phyloP scores from a whole-genome alignment of 2,797 vertebrate genomes.

The Xenopus petersii region DNA sequence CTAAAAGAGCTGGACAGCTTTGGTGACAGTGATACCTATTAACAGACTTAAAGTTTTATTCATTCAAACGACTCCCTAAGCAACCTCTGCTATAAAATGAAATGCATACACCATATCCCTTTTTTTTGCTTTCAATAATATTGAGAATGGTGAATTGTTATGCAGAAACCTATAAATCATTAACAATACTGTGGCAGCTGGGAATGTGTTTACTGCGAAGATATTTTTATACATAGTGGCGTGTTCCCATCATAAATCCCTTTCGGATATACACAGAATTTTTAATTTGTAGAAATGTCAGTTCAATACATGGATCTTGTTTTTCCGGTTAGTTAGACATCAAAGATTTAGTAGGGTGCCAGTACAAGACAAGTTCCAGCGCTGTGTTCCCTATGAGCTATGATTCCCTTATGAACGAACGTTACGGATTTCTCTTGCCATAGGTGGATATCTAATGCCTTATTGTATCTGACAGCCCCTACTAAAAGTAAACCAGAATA shows the following conservation, averaged over 20 bases:
- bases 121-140: neutral
- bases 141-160: neutral
- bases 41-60: too few relatives aligned
- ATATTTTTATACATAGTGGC: conserved; percentile 5
- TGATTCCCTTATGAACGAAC: too few relatives aligned
- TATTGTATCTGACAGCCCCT: neutral
- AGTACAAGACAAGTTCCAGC: conserved; percentile 3
- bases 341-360: neutral
- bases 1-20: too few relatives aligned
- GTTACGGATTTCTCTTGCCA: neutral
- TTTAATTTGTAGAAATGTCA: conserved; percentile 4
- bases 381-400: neutral
- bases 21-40: too few relatives aligned
- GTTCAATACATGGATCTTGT: conserved; percentile 5
- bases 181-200: neutral
- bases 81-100: too few relatives aligned
- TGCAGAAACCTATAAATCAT: conserved; percentile 1
- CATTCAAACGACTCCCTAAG: too few relatives aligned
- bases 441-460: neutral
- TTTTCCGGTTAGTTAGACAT: conserved; percentile 27
- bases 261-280: conserved; percentile 4
- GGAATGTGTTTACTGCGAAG: neutral
- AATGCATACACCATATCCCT: too few relatives aligned
- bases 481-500: neutral
- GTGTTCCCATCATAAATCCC: conserved; percentile 8